Evolutionary conservation across 1,140 invertebrate genomes (phyloP).

Genomic region (Vanessa atalanta): DNA sequence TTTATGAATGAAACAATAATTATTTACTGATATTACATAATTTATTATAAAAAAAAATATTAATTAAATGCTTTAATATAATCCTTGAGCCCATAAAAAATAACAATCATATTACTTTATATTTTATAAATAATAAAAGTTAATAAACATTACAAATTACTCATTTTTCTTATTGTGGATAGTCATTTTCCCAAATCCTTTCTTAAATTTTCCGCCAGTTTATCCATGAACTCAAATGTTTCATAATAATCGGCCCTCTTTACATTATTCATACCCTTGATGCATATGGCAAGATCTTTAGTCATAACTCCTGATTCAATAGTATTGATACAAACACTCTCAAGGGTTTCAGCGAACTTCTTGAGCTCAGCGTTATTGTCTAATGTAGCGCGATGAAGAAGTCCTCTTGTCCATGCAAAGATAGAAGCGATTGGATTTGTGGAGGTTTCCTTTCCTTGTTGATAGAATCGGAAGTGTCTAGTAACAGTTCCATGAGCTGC

Average conservation of each 20-base stretch:
- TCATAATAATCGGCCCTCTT: constrained; percentile 94
- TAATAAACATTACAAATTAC: constrained; percentile 61
- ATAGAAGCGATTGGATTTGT: constrained; percentile 99
- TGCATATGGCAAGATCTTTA: constrained; percentile 99
- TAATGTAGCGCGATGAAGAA: constrained; percentile 95
- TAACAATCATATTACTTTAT: constrained; percentile 4
- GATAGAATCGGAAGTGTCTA: constrained; percentile 95
- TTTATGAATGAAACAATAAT: neutral
- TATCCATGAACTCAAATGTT: constrained; percentile 98
- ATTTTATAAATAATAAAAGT: constrained; percentile 40
- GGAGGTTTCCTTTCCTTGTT: constrained; percentile 98
- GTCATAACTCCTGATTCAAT: constrained; percentile 98
- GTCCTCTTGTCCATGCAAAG: constrained; percentile 97
- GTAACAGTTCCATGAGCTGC: constrained; percentile 99
- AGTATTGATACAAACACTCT: constrained; percentile 95
- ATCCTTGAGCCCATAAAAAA: constrained; percentile 53
- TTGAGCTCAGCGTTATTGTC: constrained; percentile 91
- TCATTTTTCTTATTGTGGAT: constrained; percentile 35
- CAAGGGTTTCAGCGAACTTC: constrained; percentile 91
- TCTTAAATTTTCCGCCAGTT: constrained; percentile 95
- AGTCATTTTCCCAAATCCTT: constrained; percentile 80
- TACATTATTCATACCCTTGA: constrained; percentile 94
- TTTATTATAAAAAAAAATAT: constrained; percentile 21
- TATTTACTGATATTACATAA: constrained; percentile 15
- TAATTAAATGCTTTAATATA: constrained; percentile 60